Base-by-base conservation (phyloP, 2,888 invertebrate species). In the Cactoblastis cactorum region DNA sequence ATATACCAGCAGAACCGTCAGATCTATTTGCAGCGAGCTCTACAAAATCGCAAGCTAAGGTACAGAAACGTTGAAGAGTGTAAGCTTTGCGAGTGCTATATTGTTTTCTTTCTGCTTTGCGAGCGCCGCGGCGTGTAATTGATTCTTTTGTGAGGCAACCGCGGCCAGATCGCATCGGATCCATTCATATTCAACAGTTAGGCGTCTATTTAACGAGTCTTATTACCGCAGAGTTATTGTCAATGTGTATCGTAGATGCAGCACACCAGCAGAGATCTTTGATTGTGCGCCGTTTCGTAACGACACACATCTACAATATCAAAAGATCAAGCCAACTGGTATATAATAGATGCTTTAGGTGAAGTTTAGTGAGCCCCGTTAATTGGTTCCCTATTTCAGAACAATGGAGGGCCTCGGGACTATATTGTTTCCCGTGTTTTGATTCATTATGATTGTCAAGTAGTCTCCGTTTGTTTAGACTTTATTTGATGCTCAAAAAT, bases 131-230 rank as follows among this genome's bases (percentile, higher is more conserved):
- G 61, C 64, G 59, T 61, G 63, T 85, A 87, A 88, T 85, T 83
- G 84, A 85, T 87, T 86, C 86, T 77, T 88, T 87, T 87, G 87
- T 85, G 71, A 60, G 57, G 67, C 79, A 77, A 82, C 80, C 76
- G 80, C 80, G 77, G 69, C 65, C 77, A 75, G 78, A 77, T 77
- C 80, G 72, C 81, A 77, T 77, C 79, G 64, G 61, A 28, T 52
- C 57, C 74, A 69, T 76, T 69, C 77, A 74, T 73, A 77, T 80
- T 79, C 78, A 77, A 67, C 71, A 69, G 72, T 71, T 66, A 67
- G n/a, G n/a, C n/a, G n/a, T n/a, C n/a, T n/a, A n/a, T n/a, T n/a
- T n/a, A n/a, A n/a, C n/a, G n/a, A n/a, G n/a, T n/a, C n/a, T n/a
- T n/a, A n/a, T n/a, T n/a, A n/a, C n/a, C n/a, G n/a, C n/a, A n/a